Evolutionary conservation across 23 tunicate genomes (phyloP).

Genomic region (Trididemnum miniatum): DNA sequence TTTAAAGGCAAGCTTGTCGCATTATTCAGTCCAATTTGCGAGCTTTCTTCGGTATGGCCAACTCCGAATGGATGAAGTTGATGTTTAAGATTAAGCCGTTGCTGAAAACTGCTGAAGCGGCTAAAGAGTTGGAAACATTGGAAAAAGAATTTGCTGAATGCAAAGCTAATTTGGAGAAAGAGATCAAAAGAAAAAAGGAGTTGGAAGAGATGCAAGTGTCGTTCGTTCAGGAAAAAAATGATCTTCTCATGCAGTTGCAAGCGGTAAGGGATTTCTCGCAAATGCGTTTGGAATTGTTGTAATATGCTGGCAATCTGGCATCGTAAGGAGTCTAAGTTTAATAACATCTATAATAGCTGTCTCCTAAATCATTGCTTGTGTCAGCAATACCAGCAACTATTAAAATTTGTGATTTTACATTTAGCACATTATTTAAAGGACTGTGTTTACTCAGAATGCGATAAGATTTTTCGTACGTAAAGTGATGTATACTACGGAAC

Average conservation of each 20-base stretch:
- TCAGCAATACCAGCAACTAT: no score
- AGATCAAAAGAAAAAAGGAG: slow-evolving; percentile 85
- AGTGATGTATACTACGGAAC: no score
- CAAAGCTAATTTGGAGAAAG: slow-evolving; percentile 85
- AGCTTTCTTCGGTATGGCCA: slow-evolving; percentile 86
- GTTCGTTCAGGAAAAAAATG: slow-evolving; percentile 96
- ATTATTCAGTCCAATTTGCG: slow-evolving; percentile 86
- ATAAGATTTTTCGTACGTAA: no score
- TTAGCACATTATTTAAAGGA: no score
- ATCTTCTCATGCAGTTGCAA: slow-evolving; percentile 85
- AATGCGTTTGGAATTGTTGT: no score
- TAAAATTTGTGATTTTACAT: no score
- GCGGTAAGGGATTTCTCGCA: no score
- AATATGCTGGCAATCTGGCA: no score
- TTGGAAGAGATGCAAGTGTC: slow-evolving; percentile 93
- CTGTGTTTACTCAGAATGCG: no score
- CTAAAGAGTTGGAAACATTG: slow-evolving; percentile 83
- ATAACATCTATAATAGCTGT: no score
- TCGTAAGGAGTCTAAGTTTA: no score
- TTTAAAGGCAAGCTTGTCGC: slow-evolving; percentile 83
- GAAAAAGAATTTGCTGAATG: slow-evolving; percentile 82
- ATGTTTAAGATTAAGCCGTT: slow-evolving; percentile 96
- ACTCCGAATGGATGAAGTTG: slow-evolving; percentile 97
- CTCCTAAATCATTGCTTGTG: no score
- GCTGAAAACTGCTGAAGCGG: slow-evolving; percentile 93